Evolutionary conservation across 2,888 invertebrate species (phyloP), one percentile per base, ranked within the genome.

Genomic region (Drosophila eohydei): DNA sequence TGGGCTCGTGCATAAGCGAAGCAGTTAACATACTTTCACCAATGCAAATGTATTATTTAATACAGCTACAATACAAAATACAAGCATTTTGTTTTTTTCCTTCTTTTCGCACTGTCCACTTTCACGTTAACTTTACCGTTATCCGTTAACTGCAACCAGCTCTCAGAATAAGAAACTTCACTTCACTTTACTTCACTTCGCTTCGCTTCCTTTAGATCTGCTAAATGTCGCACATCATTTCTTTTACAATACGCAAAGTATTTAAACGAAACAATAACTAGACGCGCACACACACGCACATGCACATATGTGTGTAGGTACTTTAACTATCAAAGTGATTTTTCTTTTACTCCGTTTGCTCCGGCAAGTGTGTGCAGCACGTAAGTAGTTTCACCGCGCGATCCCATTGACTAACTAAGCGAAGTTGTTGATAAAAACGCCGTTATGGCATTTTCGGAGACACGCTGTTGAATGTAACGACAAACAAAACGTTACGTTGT

Each of bases 1-100:
- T 59, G 51, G 50, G 69, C 59, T 63, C 60, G 68, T 63, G 57
- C 64, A 74, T 54, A 54, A 54, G 54, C 54, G 75, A 76, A 84
- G 73, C 85, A 71, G 75, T 89, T 84, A 88, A 80, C 88, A 85
- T 77, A 89, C 85, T 85, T 85, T 85, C 88, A 88, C 85, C 85
- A 78, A 74, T 74, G 83, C 78, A 81, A 81, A 84, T 77, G 78
- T 77, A 87, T 84, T 89, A 81, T 87, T 87, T 79, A 81, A 71
- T 72, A 65, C 68, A 66, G 64, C 57, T 67, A 83, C 69, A 72
- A 80, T 69, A 73, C 71, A 81, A 73, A 81, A 73, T 48, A 63
- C 65, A 62, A 54, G 73, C 82, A 73, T 68, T 78, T 54, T 54
- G 32, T 51, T 34, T 51, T 46, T 46, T 46, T 46, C 14, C 7